These are phyloP conservation scores for Stegophylla sp. DNA, from an alignment of 2,888 invertebrate genomes.

Conservation along the genomic window DNA sequence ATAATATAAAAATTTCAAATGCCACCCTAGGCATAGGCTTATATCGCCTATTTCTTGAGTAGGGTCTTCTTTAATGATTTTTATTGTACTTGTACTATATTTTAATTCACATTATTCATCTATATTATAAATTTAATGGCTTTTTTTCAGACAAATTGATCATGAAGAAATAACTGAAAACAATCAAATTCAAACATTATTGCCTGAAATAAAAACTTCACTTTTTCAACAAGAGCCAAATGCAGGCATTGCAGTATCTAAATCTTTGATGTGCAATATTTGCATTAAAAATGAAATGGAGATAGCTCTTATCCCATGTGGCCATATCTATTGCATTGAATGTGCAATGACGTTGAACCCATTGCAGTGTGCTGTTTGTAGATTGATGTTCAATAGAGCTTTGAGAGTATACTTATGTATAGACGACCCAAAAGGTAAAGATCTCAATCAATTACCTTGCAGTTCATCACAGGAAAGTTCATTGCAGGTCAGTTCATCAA, in stretches of 20 bases:
- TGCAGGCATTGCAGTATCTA: conserved; percentile 47
- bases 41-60: no score
- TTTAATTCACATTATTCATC: no score
- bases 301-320: conserved; percentile 92
- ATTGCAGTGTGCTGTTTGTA: conserved; percentile 90
- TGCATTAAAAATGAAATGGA: conserved; percentile 88
- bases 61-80: no score
- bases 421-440: neutral
- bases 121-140: no score
- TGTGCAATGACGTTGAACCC: conserved; percentile 86
- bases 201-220: neutral
- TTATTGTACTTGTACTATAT: no score
- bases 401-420: conserved; percentile 69
- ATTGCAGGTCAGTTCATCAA: no score
- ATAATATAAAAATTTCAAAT: no score
- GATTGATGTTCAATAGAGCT: conserved; percentile 74
- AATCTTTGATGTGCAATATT: conserved; percentile 77
- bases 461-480: conserved; percentile 27
- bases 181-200: neutral
- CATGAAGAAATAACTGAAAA: neutral
- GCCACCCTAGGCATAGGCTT: no score
- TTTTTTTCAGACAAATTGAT: conserved; percentile 24
- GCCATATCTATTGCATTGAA: conserved; percentile 90
- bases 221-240: conserved; percentile 1
- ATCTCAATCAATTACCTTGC: conserved; percentile 8